A percentile compares a stretch with the other conserved stretches of the same genome.
These are phyloP conservation scores for Alfaro cultratus DNA, from an alignment of 2,797 vertebrate genomes.

Conservation along the genomic window DNA sequence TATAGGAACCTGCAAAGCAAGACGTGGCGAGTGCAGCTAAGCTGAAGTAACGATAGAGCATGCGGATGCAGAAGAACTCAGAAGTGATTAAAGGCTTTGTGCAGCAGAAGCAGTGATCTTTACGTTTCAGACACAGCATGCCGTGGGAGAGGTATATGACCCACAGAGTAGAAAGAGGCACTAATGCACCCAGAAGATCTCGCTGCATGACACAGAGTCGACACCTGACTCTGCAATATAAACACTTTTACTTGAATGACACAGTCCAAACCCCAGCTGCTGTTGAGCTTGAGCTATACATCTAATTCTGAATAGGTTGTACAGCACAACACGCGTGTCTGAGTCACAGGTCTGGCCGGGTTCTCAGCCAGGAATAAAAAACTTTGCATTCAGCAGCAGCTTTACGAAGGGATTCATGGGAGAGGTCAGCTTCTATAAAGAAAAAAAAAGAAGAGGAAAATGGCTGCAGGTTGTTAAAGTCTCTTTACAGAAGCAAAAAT, in stretches of 20 bases:
- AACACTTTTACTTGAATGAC: slow-evolving; percentile 3
- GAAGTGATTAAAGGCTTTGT: background rate
- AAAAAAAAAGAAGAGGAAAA: slow-evolving; percentile 10
- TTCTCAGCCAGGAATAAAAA: slow-evolving; percentile 20
- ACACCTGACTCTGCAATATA: slow-evolving; percentile 14
- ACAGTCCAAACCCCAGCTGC: background rate
- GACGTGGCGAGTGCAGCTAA: background rate
- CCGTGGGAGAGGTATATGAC: slow-evolving; percentile 1
- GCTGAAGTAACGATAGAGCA: background rate
- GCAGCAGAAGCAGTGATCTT: slow-evolving; percentile 6
- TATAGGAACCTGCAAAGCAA: background rate
- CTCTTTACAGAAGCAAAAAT: slow-evolving; percentile 26
- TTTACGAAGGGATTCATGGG: slow-evolving; percentile 30
- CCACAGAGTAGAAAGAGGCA: slow-evolving; percentile 32
- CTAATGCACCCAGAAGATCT: slow-evolving; percentile 20
- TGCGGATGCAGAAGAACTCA: background rate
- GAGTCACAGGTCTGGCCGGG: slow-evolving; percentile 15
- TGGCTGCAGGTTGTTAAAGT: background rate
- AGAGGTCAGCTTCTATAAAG: slow-evolving; percentile 27
- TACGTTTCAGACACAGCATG: slow-evolving; percentile 36
- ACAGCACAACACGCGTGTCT: slow-evolving; percentile 43
- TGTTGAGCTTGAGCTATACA: slow-evolving; percentile 4
- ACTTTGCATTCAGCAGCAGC: slow-evolving; percentile 45
- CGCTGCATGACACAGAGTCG: slow-evolving; percentile 19
- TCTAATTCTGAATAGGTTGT: slow-evolving; percentile 9